Evolutionary conservation across 2,113 vertebrate genomes (phyloP).

Genomic region (Colistium nudipinnis): DNA sequence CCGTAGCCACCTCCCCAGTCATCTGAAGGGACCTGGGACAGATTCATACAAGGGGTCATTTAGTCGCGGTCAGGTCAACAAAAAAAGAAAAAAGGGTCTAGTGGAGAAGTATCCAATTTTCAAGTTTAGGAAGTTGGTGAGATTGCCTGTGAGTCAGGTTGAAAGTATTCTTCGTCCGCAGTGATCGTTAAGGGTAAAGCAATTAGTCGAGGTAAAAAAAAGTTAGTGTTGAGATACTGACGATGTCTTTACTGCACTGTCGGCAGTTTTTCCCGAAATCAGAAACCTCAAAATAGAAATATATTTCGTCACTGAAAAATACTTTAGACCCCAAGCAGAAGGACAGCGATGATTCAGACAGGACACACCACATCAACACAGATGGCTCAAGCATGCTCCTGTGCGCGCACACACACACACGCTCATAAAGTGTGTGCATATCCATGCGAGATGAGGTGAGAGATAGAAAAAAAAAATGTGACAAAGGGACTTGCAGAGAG

Average conservation of each 20-base stretch:
- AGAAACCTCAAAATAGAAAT: slow-evolving; percentile 41
- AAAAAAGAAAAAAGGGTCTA: not conserved
- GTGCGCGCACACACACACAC: slow-evolving; percentile 17
- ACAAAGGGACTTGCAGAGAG: slow-evolving; percentile 76
- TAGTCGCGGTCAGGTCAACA: no score
- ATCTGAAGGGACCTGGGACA: slow-evolving; percentile 90
- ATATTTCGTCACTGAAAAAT: slow-evolving; percentile 52
- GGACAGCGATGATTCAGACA: slow-evolving; percentile 40
- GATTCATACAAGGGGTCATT: slow-evolving; percentile 16
- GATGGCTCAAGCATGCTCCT: slow-evolving; percentile 43
- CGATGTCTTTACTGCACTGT: slow-evolving; percentile 22
- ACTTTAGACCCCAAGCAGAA: slow-evolving; percentile 55
- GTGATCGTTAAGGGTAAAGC: slow-evolving; percentile 36
- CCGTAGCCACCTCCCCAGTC: slow-evolving; percentile 92
- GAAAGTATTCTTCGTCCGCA: slow-evolving; percentile 42
- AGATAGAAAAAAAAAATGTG: slow-evolving; percentile 55
- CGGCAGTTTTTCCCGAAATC: slow-evolving; percentile 55
- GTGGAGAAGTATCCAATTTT: not conserved
- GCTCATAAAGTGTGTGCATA: slow-evolving; percentile 8
- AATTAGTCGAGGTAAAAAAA: slow-evolving; percentile 14
- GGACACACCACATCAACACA: slow-evolving; percentile 1
- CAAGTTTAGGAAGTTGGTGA: slow-evolving; percentile 30
- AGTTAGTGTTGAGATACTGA: slow-evolving; percentile 47
- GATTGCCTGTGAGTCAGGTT: slow-evolving; percentile 13
- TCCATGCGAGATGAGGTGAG: slow-evolving; percentile 10